Conservation (phyloP, 2,888 invertebrate species). For the Drosophila austrosaltans region DNA sequence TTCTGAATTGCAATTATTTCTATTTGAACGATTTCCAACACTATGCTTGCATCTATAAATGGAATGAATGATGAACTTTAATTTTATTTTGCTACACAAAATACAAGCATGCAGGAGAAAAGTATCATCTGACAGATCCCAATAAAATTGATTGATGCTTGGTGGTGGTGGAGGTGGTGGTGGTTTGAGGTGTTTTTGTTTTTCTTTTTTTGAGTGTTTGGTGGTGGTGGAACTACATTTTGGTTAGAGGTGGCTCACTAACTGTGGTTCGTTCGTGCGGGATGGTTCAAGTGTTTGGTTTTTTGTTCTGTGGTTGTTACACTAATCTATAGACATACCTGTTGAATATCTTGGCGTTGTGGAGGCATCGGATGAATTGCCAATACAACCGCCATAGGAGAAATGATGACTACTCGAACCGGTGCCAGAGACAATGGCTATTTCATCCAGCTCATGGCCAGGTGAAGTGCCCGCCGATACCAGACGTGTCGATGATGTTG, state of each 20-base stretch:
- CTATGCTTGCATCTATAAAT: neutral
- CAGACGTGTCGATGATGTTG: conserved; percentile 84
- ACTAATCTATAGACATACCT: conserved; percentile 62
- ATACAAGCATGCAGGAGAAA: conserved; percentile 44
- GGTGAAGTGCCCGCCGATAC: conserved; percentile 84
- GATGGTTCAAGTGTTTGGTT: conserved; percentile 33
- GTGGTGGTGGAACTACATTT: conserved; percentile 30
- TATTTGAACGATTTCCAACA: conserved; percentile 3
- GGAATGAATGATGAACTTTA: conserved; percentile 1
- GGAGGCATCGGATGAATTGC: conserved; percentile 65
- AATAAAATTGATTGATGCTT: conserved; percentile 19
- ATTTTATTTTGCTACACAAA: conserved; percentile 11
- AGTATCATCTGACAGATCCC: conserved; percentile 28
- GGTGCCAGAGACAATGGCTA: conserved; percentile 88
- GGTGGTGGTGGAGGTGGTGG: conserved; percentile 22
- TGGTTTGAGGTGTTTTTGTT: conserved; percentile 10
- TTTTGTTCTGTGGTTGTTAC: neutral
- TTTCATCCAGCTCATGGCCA: conserved; percentile 87
- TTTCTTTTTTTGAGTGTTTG: conserved; percentile 12
- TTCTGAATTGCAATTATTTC: too few relatives aligned
- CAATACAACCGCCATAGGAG: conserved; percentile 80
- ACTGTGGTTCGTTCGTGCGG: conserved; percentile 24
- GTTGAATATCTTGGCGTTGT: conserved; percentile 81
- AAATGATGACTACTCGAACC: conserved; percentile 84
- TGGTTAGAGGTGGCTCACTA: conserved; percentile 31